These are phyloP conservation scores for Drosophila paracracens DNA, from an alignment of 2,888 invertebrate genomes.

Conservation along the genomic window DNA sequence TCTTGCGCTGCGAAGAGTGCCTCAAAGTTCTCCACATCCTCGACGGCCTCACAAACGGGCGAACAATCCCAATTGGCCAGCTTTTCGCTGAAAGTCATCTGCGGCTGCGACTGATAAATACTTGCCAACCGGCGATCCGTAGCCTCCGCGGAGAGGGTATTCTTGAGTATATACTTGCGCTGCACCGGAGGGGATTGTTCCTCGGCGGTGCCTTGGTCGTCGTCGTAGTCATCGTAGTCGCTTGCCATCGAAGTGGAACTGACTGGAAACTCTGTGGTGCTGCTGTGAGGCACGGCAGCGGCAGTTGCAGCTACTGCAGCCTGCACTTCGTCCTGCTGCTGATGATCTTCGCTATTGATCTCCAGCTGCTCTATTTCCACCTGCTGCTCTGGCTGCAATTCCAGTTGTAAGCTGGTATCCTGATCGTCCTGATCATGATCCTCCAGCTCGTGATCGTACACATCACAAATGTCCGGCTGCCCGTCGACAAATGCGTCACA, in stretches of 20 bases:
- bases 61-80: slow-evolving; percentile 76
- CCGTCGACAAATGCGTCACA: slow-evolving; percentile 54
- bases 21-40: slow-evolving; percentile 82
- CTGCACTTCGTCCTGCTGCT: slow-evolving; percentile 5
- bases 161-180: slow-evolving; percentile 75
- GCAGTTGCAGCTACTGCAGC: slow-evolving; percentile 5
- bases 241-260: slow-evolving; percentile 82
- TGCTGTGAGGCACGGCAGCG: slow-evolving; percentile 60
- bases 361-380: slow-evolving; percentile 24
- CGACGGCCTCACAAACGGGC: slow-evolving; percentile 79
- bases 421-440: slow-evolving; percentile 61
- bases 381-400: slow-evolving; percentile 30
- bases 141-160: slow-evolving; percentile 78
- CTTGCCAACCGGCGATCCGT: slow-evolving; percentile 79
- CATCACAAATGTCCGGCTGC: slow-evolving; percentile 64
- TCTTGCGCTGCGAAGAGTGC: slow-evolving; percentile 73
- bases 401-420: slow-evolving; percentile 15
- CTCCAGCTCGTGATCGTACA: slow-evolving; percentile 66
- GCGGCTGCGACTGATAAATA: slow-evolving; percentile 76
- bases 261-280: slow-evolving; percentile 83
- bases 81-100: slow-evolving; percentile 81
- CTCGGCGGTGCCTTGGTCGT: slow-evolving; percentile 54
- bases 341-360: not conserved
- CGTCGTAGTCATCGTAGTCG: slow-evolving; percentile 69
- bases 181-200: slow-evolving; percentile 55